Base-by-base conservation (phyloP, 2,888 invertebrate species). In the Phymatocera aterrima region DNA sequence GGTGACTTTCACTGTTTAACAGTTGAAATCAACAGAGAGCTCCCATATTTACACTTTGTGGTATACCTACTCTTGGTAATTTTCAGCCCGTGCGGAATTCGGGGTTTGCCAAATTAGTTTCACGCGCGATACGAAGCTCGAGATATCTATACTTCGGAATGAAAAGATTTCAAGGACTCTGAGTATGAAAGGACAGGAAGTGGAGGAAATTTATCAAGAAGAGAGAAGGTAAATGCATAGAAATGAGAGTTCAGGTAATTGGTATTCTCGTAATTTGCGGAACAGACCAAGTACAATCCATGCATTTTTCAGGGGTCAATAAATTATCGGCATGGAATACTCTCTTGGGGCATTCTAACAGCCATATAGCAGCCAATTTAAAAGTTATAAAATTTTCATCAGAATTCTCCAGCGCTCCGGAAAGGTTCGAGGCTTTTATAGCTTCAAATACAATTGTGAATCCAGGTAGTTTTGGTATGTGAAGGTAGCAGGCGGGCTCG, bases 1-100 rank as follows among this genome's bases (percentile, higher is more conserved):
- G 72, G 21, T 51, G 51, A 72, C 48, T 51, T 70, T 72, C 72
- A 72, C 48, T 48, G 28, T 34, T n/a, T 51, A 72, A 72, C 51
- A 31, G 10, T 51, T 48, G 10, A 51, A 72, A 51, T 72, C 40
- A 51, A 72, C 72, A 72, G 31, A 18, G 51, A 34, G 31, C 72
- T 72, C 15, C 72, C 12, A 72, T 34, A 72, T 72, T 72, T 72
- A 48, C 72, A 51, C 51, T 51, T 51, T 31, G 34, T 4, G 34
- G 48, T 43, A 46, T 8, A 72, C 2, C 31, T 2, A 2, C 34
- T 24, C 24, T 37, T 37, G 24, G 68, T 24, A 21, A 68, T 12
- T 64, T 21, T 18, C 21, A 37, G 65, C 43, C 46, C 5, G 1
- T 12, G 5, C n/a, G 24, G 24, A 46, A 28, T 46, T 68, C 46